A percentile compares a stretch with the other conserved stretches of the same genome.
Evolutionary conservation across 2,888 invertebrate species (phyloP).

Genomic region (Drosophila melanocephala): DNA sequence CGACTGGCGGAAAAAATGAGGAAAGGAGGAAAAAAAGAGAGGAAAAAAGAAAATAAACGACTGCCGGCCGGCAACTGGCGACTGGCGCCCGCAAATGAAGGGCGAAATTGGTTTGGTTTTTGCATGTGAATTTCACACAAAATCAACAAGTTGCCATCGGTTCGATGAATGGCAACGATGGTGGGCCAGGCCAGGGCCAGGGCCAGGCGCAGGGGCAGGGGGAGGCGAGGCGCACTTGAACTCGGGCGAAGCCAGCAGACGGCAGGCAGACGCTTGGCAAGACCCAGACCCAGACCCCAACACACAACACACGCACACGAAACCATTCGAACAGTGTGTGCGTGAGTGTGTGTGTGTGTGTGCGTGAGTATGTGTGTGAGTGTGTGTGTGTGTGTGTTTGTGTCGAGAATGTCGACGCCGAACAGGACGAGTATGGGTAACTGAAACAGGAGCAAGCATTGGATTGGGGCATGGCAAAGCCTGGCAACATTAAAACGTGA

Average conservation of each 20-base stretch:
- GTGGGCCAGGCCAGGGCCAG: conserved; percentile 8
- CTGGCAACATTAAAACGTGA: conserved; percentile 75
- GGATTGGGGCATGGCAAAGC: conserved; percentile 16
- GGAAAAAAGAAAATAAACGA: conserved; percentile 20
- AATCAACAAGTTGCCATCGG: conserved; percentile 83
- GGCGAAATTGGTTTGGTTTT: conserved; percentile 81
- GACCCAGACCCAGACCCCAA: conserved; percentile 43
- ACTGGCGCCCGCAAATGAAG: conserved; percentile 73
- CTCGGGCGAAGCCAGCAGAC: conserved; percentile 66
- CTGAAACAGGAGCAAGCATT: conserved; percentile 9
- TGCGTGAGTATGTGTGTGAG: conserved; percentile 43
- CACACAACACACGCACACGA: conserved; percentile 62
- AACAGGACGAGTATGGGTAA: conserved; percentile 20
- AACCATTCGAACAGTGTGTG: conserved; percentile 23
- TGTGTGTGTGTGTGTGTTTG: conserved; percentile 46
- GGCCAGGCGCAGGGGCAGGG: conserved; percentile 6
- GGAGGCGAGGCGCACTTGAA: conserved; percentile 67
- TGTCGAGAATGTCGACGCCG: conserved; percentile 33
- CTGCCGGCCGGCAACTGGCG: conserved; percentile 44
- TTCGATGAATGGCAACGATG: conserved; percentile 69
- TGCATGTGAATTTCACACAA: conserved; percentile 77
- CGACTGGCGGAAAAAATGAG: conserved; percentile 31
- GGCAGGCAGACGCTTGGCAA: conserved; percentile 71
- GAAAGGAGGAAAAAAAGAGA: conserved; percentile 17
- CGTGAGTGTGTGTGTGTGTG: conserved; percentile 38